Evolutionary conservation across 2,113 vertebrate species (phyloP), one percentile per base, ranked within the genome.

Genomic region (Cyphomyrus discorhynchus): DNA sequence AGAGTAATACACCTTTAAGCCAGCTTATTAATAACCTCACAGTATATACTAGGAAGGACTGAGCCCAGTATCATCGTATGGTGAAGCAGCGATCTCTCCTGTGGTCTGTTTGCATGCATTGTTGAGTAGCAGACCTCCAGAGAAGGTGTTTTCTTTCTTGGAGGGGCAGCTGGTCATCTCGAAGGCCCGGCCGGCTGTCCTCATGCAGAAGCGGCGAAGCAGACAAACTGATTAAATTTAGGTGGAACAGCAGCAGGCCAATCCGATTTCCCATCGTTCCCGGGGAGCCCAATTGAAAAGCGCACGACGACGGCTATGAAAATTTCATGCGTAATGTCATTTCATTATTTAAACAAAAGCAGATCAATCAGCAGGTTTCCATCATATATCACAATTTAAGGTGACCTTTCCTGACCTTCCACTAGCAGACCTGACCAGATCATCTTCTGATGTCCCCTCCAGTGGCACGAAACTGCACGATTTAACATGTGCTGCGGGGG

Each of bases 351-450:
- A 90, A 90, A 45, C 39, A 52, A 45, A 88, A 45, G 46, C 90
- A 53, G 50, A 13, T 45, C 84, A 90, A 70, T 46, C 52, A 46
- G 42, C 77, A 11, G 62, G 53, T 62, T 42, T 47, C 70, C 74
- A 21, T 88, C 90, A 90, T 89, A 77, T 56, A 89, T 86, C 90
- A 90, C 46, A 89, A 86, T 89, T 90, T 84, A 50, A 77, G 17
- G 45, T 24, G 45, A 46, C 15, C 70, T 58, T 62, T 56, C 42
- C 27, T 24, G 42, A 8, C 70, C 85, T 35, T 35, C 9, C 87
- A 47, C 11, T 47, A 1, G 10, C 62, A 74, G 39, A 24, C 80
- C 45, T 46, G 31, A n/a, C 8, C 31, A 15, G 10, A 17, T 45
- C 53, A 27, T 46, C 82, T 52, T 39, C 49, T 15, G 21, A 53